Conservation (phyloP, 1,140 invertebrate species). For the Metopolophium dirhodum region DNA sequence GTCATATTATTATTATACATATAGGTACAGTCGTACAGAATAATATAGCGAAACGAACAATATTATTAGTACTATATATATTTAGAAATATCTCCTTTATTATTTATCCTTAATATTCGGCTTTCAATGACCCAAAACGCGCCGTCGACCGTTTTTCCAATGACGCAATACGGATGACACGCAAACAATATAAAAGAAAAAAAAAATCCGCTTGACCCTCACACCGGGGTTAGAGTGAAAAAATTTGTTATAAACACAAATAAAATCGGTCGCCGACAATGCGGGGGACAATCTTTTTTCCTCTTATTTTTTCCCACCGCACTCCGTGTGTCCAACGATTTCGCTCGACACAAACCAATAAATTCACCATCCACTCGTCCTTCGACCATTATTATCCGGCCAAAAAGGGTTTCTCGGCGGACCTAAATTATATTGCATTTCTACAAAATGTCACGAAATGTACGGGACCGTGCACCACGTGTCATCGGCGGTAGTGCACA, state of each 20-base stretch:
- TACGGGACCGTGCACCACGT: conserved; percentile 23
- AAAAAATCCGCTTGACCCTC: conserved; percentile 49
- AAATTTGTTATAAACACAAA: conserved; percentile 48
- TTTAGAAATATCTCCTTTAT: not conserved
- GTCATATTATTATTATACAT: not conserved
- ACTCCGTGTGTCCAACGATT: conserved; percentile 43
- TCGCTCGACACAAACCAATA: conserved; percentile 52
- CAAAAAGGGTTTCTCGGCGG: conserved; percentile 47
- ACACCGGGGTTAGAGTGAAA: conserved; percentile 9
- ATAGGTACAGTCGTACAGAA: not conserved
- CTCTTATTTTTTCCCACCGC: not conserved
- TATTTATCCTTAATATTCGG: too few relatives aligned
- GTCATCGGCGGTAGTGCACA: not conserved
- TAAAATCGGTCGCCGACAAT: conserved; percentile 49
- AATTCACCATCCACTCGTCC: conserved; percentile 29
- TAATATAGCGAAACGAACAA: not conserved
- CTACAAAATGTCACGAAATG: conserved; percentile 47
- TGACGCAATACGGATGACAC: conserved; percentile 29
- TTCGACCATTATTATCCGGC: conserved; percentile 17
- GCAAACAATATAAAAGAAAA: not conserved
- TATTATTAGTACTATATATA: not conserved
- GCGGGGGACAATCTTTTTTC: not conserved
- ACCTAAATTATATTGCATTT: conserved; percentile 29
- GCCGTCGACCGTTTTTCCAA: not conserved
- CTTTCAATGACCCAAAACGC: not conserved